phyloP scores from a whole-genome alignment of 2,888 invertebrate species.

The Xiphydria camelus region DNA sequence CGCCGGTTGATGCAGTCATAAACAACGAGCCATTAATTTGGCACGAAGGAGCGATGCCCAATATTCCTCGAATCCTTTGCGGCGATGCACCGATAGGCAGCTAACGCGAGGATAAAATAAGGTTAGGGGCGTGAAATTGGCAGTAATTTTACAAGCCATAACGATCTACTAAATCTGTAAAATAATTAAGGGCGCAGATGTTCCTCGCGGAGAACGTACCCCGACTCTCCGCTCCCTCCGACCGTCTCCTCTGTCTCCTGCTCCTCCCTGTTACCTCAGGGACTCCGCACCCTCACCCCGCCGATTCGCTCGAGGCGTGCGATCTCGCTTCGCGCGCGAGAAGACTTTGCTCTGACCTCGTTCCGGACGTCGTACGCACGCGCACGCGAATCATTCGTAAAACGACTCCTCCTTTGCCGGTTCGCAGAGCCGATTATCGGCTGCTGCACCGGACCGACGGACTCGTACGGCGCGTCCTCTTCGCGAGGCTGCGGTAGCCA shows the following conservation, averaged over 20 bases:
- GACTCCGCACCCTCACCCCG: too few species aligned
- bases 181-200: conserved; percentile 58
- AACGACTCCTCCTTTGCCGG: neutral
- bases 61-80: conserved; percentile 44
- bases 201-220: conserved; percentile 24
- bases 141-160: conserved; percentile 59
- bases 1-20: conserved; percentile 48
- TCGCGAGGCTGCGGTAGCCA: too few species aligned
- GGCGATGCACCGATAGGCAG: conserved; percentile 41
- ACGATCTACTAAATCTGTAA: conserved; percentile 59
- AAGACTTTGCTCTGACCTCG: too few species aligned
- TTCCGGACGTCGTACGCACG: neutral
- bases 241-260: too few species aligned
- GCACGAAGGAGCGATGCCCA: conserved; percentile 52
- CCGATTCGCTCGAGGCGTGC: too few species aligned
- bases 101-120: conserved; percentile 50
- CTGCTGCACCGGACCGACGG: too few species aligned
- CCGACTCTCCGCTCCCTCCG: conserved; percentile 4
- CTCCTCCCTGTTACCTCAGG: too few species aligned
- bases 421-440: too few species aligned
- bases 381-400: neutral
- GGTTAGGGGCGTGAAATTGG: conserved; percentile 58
- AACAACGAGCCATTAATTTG: conserved; percentile 56
- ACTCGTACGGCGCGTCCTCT: too few species aligned
- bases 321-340: too few species aligned